Evolutionary conservation across 2,888 invertebrate genomes (phyloP).

Genomic region (Parthenolecanium corni): DNA sequence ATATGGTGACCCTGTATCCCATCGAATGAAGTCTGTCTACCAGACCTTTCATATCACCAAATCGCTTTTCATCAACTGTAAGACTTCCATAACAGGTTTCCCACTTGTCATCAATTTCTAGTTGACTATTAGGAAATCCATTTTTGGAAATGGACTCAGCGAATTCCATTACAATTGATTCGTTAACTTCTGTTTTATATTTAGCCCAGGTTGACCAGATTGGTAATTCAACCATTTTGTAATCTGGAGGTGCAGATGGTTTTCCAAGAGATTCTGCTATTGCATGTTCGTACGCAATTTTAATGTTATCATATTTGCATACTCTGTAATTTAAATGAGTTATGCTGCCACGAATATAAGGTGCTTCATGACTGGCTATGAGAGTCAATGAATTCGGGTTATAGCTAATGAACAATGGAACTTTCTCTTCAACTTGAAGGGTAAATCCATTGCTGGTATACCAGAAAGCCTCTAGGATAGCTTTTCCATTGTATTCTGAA

Average conservation of each 20-base stretch:
- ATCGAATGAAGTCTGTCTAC: constrained; percentile 45
- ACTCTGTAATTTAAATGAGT: constrained; percentile 48
- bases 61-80: constrained; percentile 50
- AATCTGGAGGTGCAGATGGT: constrained; percentile 50
- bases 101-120: constrained; percentile 83
- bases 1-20: constrained; percentile 64
- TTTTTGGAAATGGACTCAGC: constrained; percentile 53
- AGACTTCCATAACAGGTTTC: constrained; percentile 75
- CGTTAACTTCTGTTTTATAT: constrained; percentile 56
- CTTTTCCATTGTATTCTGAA: constrained; percentile 46
- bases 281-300: constrained; percentile 52
- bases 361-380: constrained; percentile 39
- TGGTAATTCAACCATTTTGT: constrained; percentile 61
- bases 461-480: constrained; percentile 57
- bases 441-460: constrained; percentile 57
- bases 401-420: constrained; percentile 52
- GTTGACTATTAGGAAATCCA: constrained; percentile 58
- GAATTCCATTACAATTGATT: constrained; percentile 49
- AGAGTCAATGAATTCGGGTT: constrained; percentile 36
- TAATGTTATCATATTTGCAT: constrained; percentile 49
- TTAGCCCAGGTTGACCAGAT: constrained; percentile 83
- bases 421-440: constrained; percentile 49
- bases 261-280: constrained; percentile 50
- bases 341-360: constrained; percentile 31
- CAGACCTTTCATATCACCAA: constrained; percentile 55